phyloP scores from a whole-genome alignment of 2,888 invertebrate species.

The Pharmacophagus antenor region DNA sequence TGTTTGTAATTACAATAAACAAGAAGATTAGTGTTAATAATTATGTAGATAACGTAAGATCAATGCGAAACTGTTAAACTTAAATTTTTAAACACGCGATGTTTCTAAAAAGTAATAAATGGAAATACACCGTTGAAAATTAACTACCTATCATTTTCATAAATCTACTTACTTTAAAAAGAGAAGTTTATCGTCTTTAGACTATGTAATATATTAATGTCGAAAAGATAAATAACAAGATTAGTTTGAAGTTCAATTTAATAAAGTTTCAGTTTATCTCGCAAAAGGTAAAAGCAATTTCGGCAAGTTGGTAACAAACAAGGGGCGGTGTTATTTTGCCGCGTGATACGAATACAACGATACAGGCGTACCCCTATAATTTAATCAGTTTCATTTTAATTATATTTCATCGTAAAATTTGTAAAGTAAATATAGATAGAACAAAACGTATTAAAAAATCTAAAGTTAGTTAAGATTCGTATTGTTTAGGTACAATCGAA shows the following conservation, averaged over 20 bases:
- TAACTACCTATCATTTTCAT: no score
- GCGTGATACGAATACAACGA: slow-evolving; percentile 18
- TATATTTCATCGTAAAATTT: neutral
- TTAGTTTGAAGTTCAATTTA: neutral
- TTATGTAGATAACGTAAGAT: no score
- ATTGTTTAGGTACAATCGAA: no score
- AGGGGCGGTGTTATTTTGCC: slow-evolving; percentile 13
- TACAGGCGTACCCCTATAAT: neutral
- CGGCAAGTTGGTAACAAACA: slow-evolving; percentile 17
- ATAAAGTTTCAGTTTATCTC: slow-evolving; percentile 6
- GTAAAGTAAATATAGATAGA: neutral
- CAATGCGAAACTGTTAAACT: no score
- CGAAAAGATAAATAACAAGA: neutral
- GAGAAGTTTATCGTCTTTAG: neutral
- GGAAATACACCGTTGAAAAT: no score
- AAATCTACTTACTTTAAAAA: neutral
- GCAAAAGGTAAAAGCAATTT: slow-evolving; percentile 13
- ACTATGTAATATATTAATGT: neutral
- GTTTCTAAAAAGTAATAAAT: no score
- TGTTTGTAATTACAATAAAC: neutral
- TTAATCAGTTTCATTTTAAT: slow-evolving; percentile 6
- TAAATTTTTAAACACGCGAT: no score
- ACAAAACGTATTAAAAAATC: neutral
- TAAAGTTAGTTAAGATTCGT: no score
- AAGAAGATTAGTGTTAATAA: neutral